Base-by-base conservation (phyloP, 2,113 vertebrate genomes). In the Lonchura striata region DNA sequence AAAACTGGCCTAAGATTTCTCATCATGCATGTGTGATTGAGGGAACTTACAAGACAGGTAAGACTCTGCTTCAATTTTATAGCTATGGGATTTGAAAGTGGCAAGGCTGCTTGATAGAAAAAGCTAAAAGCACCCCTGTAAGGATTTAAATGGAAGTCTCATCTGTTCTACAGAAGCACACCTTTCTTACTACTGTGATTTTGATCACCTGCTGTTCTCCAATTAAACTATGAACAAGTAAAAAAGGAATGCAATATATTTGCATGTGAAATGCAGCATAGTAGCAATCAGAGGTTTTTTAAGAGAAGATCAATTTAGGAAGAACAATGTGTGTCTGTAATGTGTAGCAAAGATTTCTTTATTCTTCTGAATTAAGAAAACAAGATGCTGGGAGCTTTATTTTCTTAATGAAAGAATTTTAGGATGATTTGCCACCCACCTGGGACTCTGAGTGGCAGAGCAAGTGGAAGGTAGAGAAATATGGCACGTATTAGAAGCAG, bases 161-260 rank as follows among this genome's bases (percentile, higher is more conserved):
- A 93, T 93, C 79, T 95, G 82, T 88, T 96, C 90, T 86, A 57
- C 76, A 80, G 52, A 93, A 95, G 83, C 20, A 44, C 4, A 94
- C 94, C 88, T 96, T 94, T 91, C 79, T 78, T 81, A 93, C 71
- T 74, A 64, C 64, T 81, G 71, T 86, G 85, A 90, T 86, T 96
- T 91, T 90, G 95, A 96, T 93, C 95, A 93, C 90, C 95, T 86
- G 94, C 95, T 97, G 87, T 93, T 95, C 90, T 91, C 50, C 95
- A 95, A 81, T 91, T 96, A 95, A 96, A 93, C 79, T 80, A 66
- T 70, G 60, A 95, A 71, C 42, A 92, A 90, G 64, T 90, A 10
- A 88, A 93, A 92, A 94, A 90, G 30, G 33, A 94, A 81, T 74
- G 85, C 68, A 83, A 88, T 81, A 37, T 83, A 94, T 86, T 70